These are phyloP conservation scores for Oryzias curvinotus DNA, from an alignment of 2,113 vertebrate species.

Conservation along the genomic window DNA sequence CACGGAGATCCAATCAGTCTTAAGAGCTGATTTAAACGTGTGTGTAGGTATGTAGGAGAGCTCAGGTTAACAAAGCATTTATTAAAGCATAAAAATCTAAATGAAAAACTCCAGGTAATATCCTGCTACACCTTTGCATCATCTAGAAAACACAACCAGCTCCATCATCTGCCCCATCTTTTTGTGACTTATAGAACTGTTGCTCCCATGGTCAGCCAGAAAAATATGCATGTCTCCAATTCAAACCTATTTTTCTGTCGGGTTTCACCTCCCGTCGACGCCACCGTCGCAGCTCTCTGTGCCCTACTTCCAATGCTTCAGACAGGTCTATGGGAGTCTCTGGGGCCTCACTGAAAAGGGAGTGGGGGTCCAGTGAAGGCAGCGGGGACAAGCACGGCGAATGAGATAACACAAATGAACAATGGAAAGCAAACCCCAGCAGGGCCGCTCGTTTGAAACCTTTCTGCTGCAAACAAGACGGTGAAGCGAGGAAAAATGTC, in stretches of 20 bases:
- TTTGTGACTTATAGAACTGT: no score
- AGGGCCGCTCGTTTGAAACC: slow-evolving; percentile 33
- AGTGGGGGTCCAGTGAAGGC: slow-evolving; percentile 38
- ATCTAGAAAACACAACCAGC: no score
- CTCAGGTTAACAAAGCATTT: neutral
- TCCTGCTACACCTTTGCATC: neutral
- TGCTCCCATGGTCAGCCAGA: no score
- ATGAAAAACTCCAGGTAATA: neutral
- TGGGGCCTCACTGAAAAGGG: slow-evolving; percentile 46
- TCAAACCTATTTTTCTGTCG: no score
- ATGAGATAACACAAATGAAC: slow-evolving; percentile 56
- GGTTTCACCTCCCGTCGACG: no score
- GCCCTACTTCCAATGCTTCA: slow-evolving; percentile 55
- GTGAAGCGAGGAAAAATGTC: slow-evolving; percentile 39
- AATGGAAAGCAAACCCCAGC: slow-evolving; percentile 51
- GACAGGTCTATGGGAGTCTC: slow-evolving; percentile 38
- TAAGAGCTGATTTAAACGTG: neutral
- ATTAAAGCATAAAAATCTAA: neutral
- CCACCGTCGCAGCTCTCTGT: slow-evolving; percentile 3
- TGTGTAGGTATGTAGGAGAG: neutral
- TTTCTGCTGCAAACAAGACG: slow-evolving; percentile 48
- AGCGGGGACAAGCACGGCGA: slow-evolving; percentile 34
- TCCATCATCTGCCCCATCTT: no score
- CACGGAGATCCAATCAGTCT: neutral
- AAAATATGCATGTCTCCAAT: no score